Evolutionary conservation across 2,113 vertebrate genomes (phyloP).

Genomic region (Alexandromys fortis): DNA sequence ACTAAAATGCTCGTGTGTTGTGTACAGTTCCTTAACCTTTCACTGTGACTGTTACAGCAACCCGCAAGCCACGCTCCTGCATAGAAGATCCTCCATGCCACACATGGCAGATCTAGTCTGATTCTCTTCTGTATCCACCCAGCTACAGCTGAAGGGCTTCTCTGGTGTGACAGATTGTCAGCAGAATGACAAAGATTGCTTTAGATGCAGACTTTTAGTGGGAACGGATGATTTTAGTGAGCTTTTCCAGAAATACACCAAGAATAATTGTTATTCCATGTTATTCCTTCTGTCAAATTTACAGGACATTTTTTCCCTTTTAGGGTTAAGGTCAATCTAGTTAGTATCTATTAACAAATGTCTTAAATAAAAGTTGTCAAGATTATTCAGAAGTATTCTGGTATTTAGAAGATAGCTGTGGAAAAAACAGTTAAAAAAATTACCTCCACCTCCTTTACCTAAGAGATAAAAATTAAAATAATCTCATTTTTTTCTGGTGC

Average conservation of each 20-base stretch:
- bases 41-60: constrained; percentile 6
- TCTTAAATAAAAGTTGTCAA: constrained; percentile 3
- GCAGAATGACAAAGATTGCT: constrained; percentile 59
- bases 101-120: constrained; percentile 40
- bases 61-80: constrained; percentile 8
- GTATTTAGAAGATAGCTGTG: not conserved
- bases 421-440: not conserved
- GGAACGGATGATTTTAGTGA: constrained; percentile 63
- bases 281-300: constrained; percentile 46
- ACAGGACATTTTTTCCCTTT: not conserved
- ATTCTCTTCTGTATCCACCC: constrained; percentile 32
- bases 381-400: constrained; percentile 23
- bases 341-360: constrained; percentile 43
- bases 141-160: constrained; percentile 62
- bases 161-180: constrained; percentile 77
- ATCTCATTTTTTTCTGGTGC: not conserved
- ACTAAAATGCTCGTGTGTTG: constrained; percentile 35
- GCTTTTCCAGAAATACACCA: constrained; percentile 56
- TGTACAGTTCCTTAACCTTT: constrained; percentile 23
- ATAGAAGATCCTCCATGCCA: not conserved
- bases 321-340: constrained; percentile 32
- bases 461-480: constrained; percentile 30
- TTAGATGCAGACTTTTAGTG: constrained; percentile 75
- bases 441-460: not conserved
- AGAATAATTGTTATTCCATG: constrained; percentile 54